Conservation (phyloP, 2,113 vertebrate species). For the Entomyzon cyanotis region DNA sequence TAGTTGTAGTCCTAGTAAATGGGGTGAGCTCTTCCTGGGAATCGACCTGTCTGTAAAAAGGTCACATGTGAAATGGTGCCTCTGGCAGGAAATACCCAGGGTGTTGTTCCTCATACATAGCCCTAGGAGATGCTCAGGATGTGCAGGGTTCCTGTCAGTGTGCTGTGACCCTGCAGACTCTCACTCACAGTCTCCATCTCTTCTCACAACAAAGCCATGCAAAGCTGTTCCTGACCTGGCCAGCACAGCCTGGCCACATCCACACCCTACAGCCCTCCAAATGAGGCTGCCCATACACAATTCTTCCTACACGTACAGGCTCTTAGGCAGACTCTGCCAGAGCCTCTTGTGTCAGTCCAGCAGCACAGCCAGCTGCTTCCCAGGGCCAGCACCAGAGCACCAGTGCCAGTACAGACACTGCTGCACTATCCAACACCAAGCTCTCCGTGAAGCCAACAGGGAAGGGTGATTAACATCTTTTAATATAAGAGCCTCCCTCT, state of each 20-base stretch:
- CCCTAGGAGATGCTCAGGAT: background rate
- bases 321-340: background rate
- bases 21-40: background rate
- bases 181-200: background rate
- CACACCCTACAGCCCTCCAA: background rate
- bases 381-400: background rate
- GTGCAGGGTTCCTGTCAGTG: fast-evolving
- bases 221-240: background rate
- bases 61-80: background rate
- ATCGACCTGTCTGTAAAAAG: background rate
- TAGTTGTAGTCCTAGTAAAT: background rate
- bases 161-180: background rate
- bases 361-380: background rate
- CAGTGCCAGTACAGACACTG: background rate
- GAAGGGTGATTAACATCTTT: background rate
- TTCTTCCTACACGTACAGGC: fast-evolving
- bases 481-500: background rate
- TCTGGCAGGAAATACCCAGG: background rate
- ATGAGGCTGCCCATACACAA: background rate
- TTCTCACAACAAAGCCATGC: background rate
- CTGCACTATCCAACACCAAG: background rate
- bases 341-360: background rate
- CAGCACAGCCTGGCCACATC: background rate
- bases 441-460: background rate
- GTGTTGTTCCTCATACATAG: background rate